Evolutionary conservation across 2,888 invertebrate genomes (phyloP).

Genomic region (Agrypnus murinus): DNA sequence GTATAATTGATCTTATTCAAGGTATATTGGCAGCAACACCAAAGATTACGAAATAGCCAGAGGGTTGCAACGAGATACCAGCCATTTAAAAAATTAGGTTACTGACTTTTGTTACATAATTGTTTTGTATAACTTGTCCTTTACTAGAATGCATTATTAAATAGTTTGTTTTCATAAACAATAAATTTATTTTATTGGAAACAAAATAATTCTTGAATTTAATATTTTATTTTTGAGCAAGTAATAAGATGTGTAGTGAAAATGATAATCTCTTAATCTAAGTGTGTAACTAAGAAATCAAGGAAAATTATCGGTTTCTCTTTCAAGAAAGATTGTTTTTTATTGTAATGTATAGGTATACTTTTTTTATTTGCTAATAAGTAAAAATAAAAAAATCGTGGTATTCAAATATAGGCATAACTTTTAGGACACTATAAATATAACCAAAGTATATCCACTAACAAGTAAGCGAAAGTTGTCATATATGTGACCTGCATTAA

Average conservation of each 20-base stretch:
- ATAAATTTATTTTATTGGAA: neutral
- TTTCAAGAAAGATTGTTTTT: neutral
- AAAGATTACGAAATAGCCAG: slow-evolving; percentile 24
- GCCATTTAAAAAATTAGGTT: slow-evolving; percentile 30
- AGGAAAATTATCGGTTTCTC: slow-evolving; percentile 11
- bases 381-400: neutral
- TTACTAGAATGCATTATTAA: slow-evolving; percentile 23
- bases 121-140: slow-evolving; percentile 5
- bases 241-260: too few species aligned
- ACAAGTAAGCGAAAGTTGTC: slow-evolving; percentile 38
- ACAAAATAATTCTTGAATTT: too few species aligned
- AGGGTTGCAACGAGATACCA: slow-evolving; percentile 35
- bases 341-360: too few species aligned
- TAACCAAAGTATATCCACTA: neutral
- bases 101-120: slow-evolving; percentile 26
- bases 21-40: slow-evolving; percentile 7
- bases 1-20: neutral
- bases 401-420: slow-evolving; percentile 1
- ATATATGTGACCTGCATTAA: slow-evolving; percentile 39
- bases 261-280: neutral
- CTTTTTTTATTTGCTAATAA: too few species aligned
- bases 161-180: neutral
- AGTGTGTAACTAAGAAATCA: slow-evolving; percentile 5
- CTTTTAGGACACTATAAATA: slow-evolving; percentile 2
- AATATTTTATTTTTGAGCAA: too few species aligned